These are phyloP conservation scores for Lemur catta DNA, from an alignment of 2,797 vertebrate species.

Conservation along the genomic window DNA sequence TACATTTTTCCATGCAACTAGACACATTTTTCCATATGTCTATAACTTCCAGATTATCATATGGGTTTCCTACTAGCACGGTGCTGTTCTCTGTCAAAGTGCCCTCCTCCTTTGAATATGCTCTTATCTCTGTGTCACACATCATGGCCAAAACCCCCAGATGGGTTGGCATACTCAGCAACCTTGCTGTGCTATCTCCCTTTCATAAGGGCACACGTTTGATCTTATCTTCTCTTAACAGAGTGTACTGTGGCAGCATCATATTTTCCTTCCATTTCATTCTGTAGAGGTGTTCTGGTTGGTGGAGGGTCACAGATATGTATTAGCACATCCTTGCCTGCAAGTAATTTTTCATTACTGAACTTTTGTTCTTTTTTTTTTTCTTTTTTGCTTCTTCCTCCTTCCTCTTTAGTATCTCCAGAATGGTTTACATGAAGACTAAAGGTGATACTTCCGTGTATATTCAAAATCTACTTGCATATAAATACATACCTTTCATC, in stretches of 20 bases:
- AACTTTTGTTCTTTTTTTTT: not conserved
- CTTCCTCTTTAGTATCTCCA: not conserved
- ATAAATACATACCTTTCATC: not conserved
- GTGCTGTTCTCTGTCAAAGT: slow-evolving; percentile 32
- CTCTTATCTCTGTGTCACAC: not conserved
- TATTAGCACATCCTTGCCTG: not conserved
- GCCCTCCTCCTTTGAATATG: not conserved
- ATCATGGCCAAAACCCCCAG: not conserved
- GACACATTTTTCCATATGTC: not conserved
- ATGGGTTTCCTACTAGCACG: not conserved
- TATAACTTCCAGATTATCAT: slow-evolving; percentile 33
- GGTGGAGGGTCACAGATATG: not conserved
- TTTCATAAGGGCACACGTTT: slow-evolving; percentile 2
- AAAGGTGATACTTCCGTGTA: not conserved
- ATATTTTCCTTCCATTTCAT: not conserved
- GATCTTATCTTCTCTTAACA: slow-evolving; percentile 49
- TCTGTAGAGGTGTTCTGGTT: not conserved
- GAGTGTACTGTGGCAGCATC: not conserved
- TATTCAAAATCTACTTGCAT: not conserved
- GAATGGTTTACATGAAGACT: not conserved
- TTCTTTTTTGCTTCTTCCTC: not conserved
- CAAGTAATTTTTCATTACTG: not conserved
- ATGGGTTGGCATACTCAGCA: not conserved
- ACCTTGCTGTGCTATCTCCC: not conserved
- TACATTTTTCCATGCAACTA: not conserved